Evolutionary conservation across 2,797 vertebrate genomes (phyloP).

Genomic region (Periophthalmus magnuspinnatus): DNA sequence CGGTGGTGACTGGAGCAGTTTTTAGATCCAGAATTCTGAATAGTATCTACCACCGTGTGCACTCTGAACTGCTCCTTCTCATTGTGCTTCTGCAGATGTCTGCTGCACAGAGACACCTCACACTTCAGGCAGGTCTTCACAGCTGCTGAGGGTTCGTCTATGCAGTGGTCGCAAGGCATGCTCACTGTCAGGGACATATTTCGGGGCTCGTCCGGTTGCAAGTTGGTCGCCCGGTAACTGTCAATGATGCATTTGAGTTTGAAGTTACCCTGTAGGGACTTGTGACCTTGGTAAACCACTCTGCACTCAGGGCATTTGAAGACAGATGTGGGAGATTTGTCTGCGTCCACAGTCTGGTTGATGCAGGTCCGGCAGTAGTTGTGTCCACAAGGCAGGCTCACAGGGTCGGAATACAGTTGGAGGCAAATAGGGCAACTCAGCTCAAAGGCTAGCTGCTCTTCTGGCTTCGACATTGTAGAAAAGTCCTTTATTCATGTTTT

Average conservation of each 20-base stretch:
- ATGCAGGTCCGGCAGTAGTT: conserved; percentile 76
- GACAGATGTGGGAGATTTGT: not conserved
- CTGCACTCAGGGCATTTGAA: conserved; percentile 75
- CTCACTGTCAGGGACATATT: not conserved
- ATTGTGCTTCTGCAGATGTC: conserved; percentile 74
- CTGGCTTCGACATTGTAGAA: conserved; percentile 54
- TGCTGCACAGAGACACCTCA: conserved; percentile 72
- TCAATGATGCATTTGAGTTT: conserved; percentile 75
- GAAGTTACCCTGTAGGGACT: conserved; percentile 71
- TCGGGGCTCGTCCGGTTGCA: not conserved
- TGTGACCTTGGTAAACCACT: conserved; percentile 43
- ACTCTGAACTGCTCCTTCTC: conserved; percentile 57
- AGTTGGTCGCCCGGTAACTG: conserved; percentile 49
- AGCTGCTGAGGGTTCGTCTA: conserved; percentile 43
- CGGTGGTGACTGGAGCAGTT: conserved; percentile 64
- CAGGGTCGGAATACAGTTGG: conserved; percentile 60
- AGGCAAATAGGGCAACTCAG: conserved; percentile 80
- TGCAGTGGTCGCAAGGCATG: conserved; percentile 69
- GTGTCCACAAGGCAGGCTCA: conserved; percentile 76
- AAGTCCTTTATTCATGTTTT: not conserved
- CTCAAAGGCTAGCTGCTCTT: conserved; percentile 59
- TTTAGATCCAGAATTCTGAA: not conserved
- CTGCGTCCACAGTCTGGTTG: conserved; percentile 1
- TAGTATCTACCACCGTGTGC: conserved; percentile 65
- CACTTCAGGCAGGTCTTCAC: conserved; percentile 78